Base-by-base conservation (phyloP, 2,888 invertebrate genomes). In the Zeuzera pyrina region DNA sequence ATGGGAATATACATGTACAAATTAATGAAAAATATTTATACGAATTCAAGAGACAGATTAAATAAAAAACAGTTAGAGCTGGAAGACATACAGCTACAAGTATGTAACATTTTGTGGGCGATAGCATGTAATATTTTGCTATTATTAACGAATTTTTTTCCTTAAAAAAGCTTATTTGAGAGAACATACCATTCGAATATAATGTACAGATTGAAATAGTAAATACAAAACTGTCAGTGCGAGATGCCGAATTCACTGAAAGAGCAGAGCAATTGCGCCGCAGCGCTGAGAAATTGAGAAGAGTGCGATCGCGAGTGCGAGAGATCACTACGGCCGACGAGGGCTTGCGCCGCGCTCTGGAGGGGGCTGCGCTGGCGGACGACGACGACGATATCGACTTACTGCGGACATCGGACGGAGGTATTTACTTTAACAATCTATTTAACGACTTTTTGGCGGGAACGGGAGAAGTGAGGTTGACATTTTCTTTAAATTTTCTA, bases 71-170 rank as follows among this genome's bases (percentile, higher is more conserved):
- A 64, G 49, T 55, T 46, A 10, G 69, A 78, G 45, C 46, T 73
- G 27, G 73, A 77, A 39, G 79, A 79, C 23, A 58, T 79, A 42
- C 57, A 69, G 37, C 48, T 76, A 22, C 74, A 79, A 71, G 78
- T 79, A 38, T 41, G 38, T 30, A 7, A n/a, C n/a, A n/a, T n/a
- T n/a, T n/a, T n/a, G n/a, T n/a, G n/a, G n/a, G n/a, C n/a, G n/a
- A n/a, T n/a, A n/a, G n/a, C n/a, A n/a, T n/a, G n/a, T n/a, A n/a
- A n/a, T n/a, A n/a, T n/a, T n/a, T n/a, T n/a, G n/a, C n/a, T n/a
- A n/a, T n/a, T n/a, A n/a, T n/a, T n/a, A n/a, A n/a, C n/a, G n/a
- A n/a, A n/a, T n/a, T n/a, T n/a, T n/a, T n/a, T n/a, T n/a, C n/a
- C n/a, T 24, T 15, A 3, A 12, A 25, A 12, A 30, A 10, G 13